A percentile compares a stretch with the other conserved stretches of the same genome.
These are phyloP conservation scores for Monomorium pharaonis DNA, from an alignment of 1,140 invertebrate species.

Conservation along the genomic window DNA sequence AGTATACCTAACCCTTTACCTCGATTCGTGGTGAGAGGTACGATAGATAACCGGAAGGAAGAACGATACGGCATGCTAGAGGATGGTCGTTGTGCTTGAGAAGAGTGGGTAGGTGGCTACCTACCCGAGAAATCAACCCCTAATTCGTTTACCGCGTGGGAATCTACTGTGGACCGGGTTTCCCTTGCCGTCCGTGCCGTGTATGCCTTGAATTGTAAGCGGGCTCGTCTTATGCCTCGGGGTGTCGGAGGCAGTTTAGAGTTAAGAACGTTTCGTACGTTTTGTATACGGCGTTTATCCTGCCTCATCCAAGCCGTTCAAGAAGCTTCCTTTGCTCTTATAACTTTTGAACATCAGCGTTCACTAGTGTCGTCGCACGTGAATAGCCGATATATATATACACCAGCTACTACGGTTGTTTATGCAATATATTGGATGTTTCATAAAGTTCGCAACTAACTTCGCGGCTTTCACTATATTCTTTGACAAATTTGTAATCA, in stretches of 20 bases:
- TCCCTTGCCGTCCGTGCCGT: background rate
- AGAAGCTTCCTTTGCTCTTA: constrained; percentile 27
- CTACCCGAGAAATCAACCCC: constrained; percentile 77
- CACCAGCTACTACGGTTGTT: constrained; percentile 46
- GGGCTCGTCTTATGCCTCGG: constrained; percentile 36
- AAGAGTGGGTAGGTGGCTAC: constrained; percentile 51
- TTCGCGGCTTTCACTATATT: background rate
- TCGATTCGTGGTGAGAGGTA: constrained; percentile 47
- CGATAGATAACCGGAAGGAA: constrained; percentile 64
- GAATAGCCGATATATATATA: constrained; percentile 46
- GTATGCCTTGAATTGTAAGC: constrained; percentile 71
- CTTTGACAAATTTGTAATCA: background rate
- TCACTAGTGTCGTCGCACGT: constrained; percentile 49
- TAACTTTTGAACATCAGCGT: constrained; percentile 54
- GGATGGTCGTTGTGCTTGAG: constrained; percentile 36
- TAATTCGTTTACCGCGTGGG: constrained; percentile 77
- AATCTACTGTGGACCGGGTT: constrained; percentile 63
- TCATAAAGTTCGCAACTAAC: constrained; percentile 31
- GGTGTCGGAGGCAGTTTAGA: constrained; percentile 45
- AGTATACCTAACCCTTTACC: constrained; percentile 72
- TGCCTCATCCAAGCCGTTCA: constrained; percentile 12
- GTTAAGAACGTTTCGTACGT: constrained; percentile 46
- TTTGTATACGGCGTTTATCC: constrained; percentile 55
- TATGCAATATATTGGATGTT: constrained; percentile 25
- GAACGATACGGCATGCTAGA: constrained; percentile 56